phyloP scores from a whole-genome alignment of 2,797 vertebrate species.

The Tamandua tetradactyla region DNA sequence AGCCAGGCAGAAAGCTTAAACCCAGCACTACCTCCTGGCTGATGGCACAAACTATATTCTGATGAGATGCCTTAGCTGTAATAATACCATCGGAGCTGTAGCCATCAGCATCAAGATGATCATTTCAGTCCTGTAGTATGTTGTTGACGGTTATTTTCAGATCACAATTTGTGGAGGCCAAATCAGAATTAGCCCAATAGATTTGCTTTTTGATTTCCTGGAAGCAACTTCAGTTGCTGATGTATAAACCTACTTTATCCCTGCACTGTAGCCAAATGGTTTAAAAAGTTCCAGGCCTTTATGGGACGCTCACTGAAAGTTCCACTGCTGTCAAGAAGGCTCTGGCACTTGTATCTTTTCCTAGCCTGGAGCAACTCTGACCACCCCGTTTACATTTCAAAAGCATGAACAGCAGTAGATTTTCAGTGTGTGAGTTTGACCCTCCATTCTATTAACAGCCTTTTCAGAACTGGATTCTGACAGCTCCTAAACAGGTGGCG shows the following conservation, averaged over 20 bases:
- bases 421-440: background rate
- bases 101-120: background rate
- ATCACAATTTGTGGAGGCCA: background rate
- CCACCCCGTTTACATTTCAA: background rate
- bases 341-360: background rate
- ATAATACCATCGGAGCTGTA: background rate
- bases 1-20: background rate
- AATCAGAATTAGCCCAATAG: background rate
- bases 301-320: background rate
- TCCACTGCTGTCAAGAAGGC: background rate
- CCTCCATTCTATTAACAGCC: background rate
- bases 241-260: background rate
- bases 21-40: background rate
- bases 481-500: background rate
- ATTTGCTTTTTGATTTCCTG: slow-evolving; percentile 17
- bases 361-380: background rate
- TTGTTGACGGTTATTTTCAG: background rate
- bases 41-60: background rate
- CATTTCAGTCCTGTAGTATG: background rate
- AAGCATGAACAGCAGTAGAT: background rate
- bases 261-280: background rate
- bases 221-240: background rate
- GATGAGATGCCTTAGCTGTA: background rate
- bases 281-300: slow-evolving; percentile 13
- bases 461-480: background rate